Conservation (phyloP, 2,888 invertebrate genomes). For the Sphaerolaimus hirsutus region DNA sequence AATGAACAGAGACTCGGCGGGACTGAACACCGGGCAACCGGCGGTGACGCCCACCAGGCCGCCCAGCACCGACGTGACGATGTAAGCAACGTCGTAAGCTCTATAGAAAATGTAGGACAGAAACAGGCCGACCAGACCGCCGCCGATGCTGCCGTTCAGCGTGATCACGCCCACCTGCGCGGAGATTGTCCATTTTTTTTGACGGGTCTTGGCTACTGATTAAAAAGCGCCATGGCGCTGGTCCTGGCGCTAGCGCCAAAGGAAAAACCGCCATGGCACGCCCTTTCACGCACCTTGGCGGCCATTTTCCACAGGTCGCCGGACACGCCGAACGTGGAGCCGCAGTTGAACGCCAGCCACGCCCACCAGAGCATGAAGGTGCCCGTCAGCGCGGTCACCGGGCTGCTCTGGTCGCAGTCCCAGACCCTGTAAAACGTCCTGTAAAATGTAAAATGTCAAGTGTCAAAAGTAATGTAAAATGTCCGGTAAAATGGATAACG, state of each 20-base stretch:
- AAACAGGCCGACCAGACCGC: neutral
- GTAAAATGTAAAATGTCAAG: too few relatives aligned
- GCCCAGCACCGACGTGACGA: slow-evolving; percentile 24
- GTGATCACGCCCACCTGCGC: slow-evolving; percentile 53
- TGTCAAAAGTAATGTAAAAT: too few relatives aligned
- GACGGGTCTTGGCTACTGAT: neutral
- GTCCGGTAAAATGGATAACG: too few relatives aligned
- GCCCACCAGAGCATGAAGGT: slow-evolving; percentile 87
- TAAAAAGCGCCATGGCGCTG: neutral
- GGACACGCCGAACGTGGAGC: slow-evolving; percentile 42
- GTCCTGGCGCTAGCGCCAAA: neutral
- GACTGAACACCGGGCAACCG: slow-evolving; percentile 19
- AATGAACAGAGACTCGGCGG: slow-evolving; percentile 22
- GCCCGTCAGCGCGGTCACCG: slow-evolving; percentile 30
- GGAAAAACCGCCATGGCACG: neutral
- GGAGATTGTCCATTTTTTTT: neutral
- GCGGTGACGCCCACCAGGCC: slow-evolving; percentile 25
- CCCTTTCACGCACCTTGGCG: slow-evolving; percentile 31
- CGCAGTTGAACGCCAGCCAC: slow-evolving; percentile 81
- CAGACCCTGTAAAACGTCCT: too few relatives aligned
- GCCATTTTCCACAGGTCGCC: slow-evolving; percentile 74
- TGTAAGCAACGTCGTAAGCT: slow-evolving; percentile 15
- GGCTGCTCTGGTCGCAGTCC: too few relatives aligned
- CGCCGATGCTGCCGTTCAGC: slow-evolving; percentile 62
- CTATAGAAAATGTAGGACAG: neutral